phyloP scores from a whole-genome alignment of 2,797 vertebrate genomes.

The Sternotherus odoratus region DNA sequence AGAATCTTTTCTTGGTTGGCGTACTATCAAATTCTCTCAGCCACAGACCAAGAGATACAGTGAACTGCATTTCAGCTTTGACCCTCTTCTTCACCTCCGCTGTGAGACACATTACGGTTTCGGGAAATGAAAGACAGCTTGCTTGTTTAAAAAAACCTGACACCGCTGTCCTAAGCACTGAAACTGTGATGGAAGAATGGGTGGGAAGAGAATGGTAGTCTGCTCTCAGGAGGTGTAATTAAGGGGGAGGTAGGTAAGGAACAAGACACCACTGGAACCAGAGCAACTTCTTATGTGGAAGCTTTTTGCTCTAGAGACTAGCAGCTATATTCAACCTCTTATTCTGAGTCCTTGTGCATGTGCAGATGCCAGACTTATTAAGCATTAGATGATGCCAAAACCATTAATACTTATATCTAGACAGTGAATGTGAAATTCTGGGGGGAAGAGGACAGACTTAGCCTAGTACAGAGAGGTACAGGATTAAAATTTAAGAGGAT shows the following conservation, averaged over 20 bases:
- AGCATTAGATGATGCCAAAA: background rate
- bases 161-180: background rate
- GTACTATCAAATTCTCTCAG: background rate
- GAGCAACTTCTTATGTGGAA: background rate
- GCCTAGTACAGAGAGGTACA: background rate
- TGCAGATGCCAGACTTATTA: background rate
- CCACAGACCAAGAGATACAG: background rate
- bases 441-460: background rate
- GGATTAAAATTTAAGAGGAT: background rate
- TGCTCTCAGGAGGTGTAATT: background rate
- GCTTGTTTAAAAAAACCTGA: background rate
- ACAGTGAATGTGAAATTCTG: background rate
- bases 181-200: background rate
- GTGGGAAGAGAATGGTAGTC: background rate
- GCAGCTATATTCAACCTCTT: background rate
- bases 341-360: background rate
- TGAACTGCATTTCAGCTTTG: constrained; percentile 24
- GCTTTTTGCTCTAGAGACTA: background rate
- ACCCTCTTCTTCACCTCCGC: constrained; percentile 11
- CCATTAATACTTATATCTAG: background rate
- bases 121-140: background rate
- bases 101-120: background rate
- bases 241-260: background rate
- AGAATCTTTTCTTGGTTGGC: background rate
- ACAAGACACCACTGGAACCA: background rate